Conservation (phyloP, 2,113 vertebrate genomes). For the Cinclus cinclus region DNA sequence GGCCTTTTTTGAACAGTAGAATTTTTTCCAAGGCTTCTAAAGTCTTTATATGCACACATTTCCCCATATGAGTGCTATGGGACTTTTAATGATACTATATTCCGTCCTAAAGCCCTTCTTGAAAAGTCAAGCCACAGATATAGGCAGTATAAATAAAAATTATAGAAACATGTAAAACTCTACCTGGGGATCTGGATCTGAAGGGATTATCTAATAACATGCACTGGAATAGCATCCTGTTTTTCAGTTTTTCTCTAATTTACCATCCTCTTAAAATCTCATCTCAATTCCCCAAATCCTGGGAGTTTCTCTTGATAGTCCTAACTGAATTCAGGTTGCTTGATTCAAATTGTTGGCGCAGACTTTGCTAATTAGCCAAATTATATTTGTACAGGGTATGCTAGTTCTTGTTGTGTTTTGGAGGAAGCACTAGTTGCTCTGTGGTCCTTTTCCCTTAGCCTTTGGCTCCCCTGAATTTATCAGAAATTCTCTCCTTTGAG, state of each 20-base stretch:
- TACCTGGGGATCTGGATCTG: neutral
- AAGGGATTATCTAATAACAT: neutral
- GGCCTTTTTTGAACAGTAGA: fast-evolving
- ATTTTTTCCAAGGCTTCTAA: neutral
- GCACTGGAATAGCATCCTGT: neutral
- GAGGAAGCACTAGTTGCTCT: neutral
- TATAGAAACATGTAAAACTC: neutral
- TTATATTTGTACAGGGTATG: neutral
- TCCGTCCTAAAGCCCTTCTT: neutral
- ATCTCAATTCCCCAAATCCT: neutral
- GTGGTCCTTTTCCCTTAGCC: neutral
- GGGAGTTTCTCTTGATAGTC: neutral
- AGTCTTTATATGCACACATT: neutral
- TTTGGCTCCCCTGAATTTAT: neutral
- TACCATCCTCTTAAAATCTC: neutral
- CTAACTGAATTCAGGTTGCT: neutral
- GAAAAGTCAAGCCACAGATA: neutral
- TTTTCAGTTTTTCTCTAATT: neutral
- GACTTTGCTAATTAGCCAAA: neutral
- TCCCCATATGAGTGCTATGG: neutral
- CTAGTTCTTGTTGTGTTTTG: neutral
- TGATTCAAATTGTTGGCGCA: neutral
- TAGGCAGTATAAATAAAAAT: neutral
- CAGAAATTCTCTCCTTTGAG: neutral
- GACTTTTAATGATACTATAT: neutral